These are phyloP conservation scores for Epirrhoe tristata DNA, from an alignment of 2,888 invertebrate genomes.

Conservation along the genomic window DNA sequence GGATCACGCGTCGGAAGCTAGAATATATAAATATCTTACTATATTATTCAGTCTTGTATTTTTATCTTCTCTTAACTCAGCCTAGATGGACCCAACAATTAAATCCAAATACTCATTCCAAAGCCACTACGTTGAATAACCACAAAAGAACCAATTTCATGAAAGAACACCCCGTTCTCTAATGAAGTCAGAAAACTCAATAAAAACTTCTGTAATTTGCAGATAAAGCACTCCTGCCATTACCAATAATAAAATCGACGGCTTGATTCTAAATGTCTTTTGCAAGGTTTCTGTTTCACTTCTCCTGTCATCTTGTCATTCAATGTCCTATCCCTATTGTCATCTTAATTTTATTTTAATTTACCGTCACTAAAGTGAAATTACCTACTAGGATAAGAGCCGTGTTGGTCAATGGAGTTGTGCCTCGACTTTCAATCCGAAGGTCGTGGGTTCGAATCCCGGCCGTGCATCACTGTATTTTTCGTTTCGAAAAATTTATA, in stretches of 20 bases:
- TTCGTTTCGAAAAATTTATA: no score
- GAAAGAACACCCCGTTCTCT: constrained; percentile 21
- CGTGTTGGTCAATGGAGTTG: no score
- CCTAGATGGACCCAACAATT: background rate
- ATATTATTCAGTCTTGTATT: no score
- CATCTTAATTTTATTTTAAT: no score
- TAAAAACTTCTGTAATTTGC: constrained; percentile 39
- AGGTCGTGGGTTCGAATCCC: no score
- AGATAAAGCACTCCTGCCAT: constrained; percentile 37
- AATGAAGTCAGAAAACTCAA: constrained; percentile 39
- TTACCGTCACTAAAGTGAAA: no score
- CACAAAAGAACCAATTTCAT: constrained; percentile 6
- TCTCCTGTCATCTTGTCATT: constrained; percentile 8
- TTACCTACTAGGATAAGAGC: no score
- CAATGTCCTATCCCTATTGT: background rate
- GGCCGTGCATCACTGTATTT: no score
- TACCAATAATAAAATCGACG: constrained; percentile 46
- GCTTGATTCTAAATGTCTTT: constrained; percentile 45
- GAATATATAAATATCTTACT: no score
- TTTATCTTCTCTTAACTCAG: no score
- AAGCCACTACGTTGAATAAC: background rate
- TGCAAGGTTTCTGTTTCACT: constrained; percentile 34
- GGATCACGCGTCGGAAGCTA: no score
- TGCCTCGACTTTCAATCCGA: no score
- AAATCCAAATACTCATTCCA: constrained; percentile 1